phyloP scores from a whole-genome alignment of 2,888 invertebrate species.

The Pollenia amentaria region DNA sequence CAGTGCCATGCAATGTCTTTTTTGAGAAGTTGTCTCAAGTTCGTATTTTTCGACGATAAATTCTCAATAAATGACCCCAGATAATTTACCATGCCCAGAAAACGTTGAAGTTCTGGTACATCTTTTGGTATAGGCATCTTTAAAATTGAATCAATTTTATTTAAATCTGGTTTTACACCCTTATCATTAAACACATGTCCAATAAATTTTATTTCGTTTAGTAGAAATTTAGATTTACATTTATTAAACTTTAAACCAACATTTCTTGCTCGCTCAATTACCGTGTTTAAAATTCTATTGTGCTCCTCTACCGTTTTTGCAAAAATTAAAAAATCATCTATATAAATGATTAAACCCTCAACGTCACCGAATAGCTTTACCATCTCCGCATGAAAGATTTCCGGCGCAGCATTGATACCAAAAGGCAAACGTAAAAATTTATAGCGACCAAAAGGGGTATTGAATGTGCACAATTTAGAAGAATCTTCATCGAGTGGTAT shows the following conservation, averaged over 20 bases:
- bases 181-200: slow-evolving; percentile 25
- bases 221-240: slow-evolving; percentile 18
- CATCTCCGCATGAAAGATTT: slow-evolving; percentile 61
- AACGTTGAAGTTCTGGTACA: slow-evolving; percentile 40
- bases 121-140: slow-evolving; percentile 33
- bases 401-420: slow-evolving; percentile 61
- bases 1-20: slow-evolving; percentile 61
- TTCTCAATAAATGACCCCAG: slow-evolving; percentile 73
- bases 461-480: slow-evolving; percentile 74
- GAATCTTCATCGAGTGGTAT: slow-evolving; percentile 73
- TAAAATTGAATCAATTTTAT: slow-evolving; percentile 18
- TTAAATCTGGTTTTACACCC: slow-evolving; percentile 9
- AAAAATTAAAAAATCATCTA: neutral
- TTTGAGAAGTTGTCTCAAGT: slow-evolving; percentile 65
- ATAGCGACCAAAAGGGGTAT: slow-evolving; percentile 74
- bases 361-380: slow-evolving; percentile 45
- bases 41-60: slow-evolving; percentile 66
- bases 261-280: neutral
- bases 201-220: slow-evolving; percentile 24
- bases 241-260: slow-evolving; percentile 31
- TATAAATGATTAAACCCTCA: neutral
- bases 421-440: slow-evolving; percentile 67
- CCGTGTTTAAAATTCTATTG: neutral
- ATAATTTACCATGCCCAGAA: slow-evolving; percentile 70
- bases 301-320: neutral